phyloP scores from a whole-genome alignment of 2,888 invertebrate genomes.

The Morpho achilles region DNA sequence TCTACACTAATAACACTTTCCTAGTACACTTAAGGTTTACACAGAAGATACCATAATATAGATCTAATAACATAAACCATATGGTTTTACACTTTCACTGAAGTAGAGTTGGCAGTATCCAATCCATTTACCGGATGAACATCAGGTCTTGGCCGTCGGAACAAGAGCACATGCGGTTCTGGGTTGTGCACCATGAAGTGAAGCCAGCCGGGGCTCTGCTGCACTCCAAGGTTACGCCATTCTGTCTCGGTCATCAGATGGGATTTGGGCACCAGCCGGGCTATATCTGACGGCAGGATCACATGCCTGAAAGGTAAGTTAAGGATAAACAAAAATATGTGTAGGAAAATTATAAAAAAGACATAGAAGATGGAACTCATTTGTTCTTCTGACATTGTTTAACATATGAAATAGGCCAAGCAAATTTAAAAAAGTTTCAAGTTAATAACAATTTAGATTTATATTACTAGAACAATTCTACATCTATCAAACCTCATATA shows the following conservation, averaged over 20 bases:
- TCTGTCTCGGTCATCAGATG: conserved; percentile 97
- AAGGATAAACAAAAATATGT: background rate
- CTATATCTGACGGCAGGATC: conserved; percentile 91
- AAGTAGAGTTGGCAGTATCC: conserved; percentile 47
- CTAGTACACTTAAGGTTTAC: too few species aligned
- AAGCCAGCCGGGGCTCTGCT: conserved; percentile 92
- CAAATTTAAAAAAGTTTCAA: too few species aligned
- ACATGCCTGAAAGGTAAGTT: conserved; percentile 85
- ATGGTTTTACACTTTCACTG: conserved; percentile 46
- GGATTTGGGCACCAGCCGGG: conserved; percentile 90
- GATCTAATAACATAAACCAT: too few species aligned
- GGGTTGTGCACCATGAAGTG: conserved; percentile 96
- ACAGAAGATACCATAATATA: too few species aligned
- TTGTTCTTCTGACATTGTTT: too few species aligned
- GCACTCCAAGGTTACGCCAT: conserved; percentile 96
- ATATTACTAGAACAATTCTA: too few species aligned
- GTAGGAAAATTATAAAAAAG: background rate
- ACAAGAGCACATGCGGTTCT: conserved; percentile 92
- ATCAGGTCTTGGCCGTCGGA: conserved; percentile 80
- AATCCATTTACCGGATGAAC: conserved; percentile 51
- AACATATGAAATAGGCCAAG: too few species aligned
- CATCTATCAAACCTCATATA: too few species aligned
- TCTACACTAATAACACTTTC: too few species aligned
- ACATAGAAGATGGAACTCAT: background rate
- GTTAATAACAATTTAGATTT: too few species aligned